Percentiles rank a stretch among this genome's conserved stretches.
Conservation (phyloP, 2,888 invertebrate species). For the Eristalinus aeneus region DNA sequence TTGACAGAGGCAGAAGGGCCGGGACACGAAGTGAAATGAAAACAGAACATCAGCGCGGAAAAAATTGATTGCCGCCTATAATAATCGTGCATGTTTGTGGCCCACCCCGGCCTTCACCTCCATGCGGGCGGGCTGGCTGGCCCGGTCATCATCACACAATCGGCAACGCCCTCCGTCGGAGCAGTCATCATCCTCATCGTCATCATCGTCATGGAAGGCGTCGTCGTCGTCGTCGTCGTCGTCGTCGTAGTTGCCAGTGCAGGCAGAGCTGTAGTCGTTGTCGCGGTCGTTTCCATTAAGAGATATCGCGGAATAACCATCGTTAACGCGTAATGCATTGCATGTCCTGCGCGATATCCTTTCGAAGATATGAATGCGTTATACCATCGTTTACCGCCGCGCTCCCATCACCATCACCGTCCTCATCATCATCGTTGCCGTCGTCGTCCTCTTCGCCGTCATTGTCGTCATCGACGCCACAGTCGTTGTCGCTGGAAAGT, state of each 20-base stretch:
- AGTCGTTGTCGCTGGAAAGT: conserved; percentile 32
- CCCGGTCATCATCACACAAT: conserved; percentile 16
- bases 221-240: neutral
- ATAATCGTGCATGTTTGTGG: conserved; percentile 63
- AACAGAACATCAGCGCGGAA: neutral
- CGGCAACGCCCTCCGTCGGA: neutral
- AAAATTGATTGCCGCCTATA: conserved; percentile 49
- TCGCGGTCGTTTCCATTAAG: conserved; percentile 54
- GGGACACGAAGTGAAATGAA: neutral
- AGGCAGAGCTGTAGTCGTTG: conserved; percentile 8
- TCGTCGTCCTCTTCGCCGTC: neutral
- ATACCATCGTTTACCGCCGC: neutral
- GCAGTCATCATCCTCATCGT: conserved; percentile 14
- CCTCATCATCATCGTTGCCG: neutral
- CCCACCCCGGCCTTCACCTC: neutral
- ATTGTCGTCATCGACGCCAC: neutral
- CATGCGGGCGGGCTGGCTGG: neutral
- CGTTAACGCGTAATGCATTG: conserved; percentile 67
- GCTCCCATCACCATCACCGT: neutral
- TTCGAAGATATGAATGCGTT: conserved; percentile 19
- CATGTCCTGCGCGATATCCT: conserved; percentile 64
- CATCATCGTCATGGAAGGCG: conserved; percentile 12
- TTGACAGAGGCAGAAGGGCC: conserved; percentile 33
- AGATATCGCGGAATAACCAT: conserved; percentile 67
- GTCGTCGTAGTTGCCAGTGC: neutral